phyloP scores from a whole-genome alignment of 2,888 invertebrate genomes.

The Tetragonisca angustula region DNA sequence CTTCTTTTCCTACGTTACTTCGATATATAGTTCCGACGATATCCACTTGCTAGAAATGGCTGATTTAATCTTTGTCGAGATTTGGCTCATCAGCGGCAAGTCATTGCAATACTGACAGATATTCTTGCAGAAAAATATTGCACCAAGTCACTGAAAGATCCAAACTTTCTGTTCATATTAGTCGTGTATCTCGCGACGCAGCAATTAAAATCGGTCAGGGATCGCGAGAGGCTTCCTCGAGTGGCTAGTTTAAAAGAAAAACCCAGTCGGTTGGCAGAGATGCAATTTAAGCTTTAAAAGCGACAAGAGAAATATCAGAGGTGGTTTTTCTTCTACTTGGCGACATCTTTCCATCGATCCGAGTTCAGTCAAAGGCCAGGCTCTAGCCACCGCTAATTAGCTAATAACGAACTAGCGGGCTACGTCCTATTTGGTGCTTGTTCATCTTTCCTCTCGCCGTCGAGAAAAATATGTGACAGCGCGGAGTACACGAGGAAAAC shows the following conservation, averaged over 20 bases:
- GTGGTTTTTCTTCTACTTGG: constrained; percentile 47
- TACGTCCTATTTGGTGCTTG: constrained; percentile 27
- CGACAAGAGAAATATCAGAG: constrained; percentile 16
- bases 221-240: no score
- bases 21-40: not conserved
- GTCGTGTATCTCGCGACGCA: no score
- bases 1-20: constrained; percentile 24
- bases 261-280: not conserved
- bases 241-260: no score
- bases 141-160: no score
- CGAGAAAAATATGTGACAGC: constrained; percentile 22
- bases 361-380: constrained; percentile 42
- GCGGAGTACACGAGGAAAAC: constrained; percentile 12
- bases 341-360: constrained; percentile 48
- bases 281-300: not conserved
- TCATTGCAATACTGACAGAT: no score
- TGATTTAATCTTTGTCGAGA: no score
- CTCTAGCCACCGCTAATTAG: constrained; percentile 53
- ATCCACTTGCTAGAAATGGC: no score
- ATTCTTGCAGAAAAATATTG: no score
- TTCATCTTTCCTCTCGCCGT: not conserved
- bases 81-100: no score
- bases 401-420: constrained; percentile 55
- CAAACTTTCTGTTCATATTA: no score
- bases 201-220: no score